These are phyloP conservation scores for Schmidtea mediterranea DNA, from an alignment of 1,140 invertebrate genomes.

Conservation along the genomic window DNA sequence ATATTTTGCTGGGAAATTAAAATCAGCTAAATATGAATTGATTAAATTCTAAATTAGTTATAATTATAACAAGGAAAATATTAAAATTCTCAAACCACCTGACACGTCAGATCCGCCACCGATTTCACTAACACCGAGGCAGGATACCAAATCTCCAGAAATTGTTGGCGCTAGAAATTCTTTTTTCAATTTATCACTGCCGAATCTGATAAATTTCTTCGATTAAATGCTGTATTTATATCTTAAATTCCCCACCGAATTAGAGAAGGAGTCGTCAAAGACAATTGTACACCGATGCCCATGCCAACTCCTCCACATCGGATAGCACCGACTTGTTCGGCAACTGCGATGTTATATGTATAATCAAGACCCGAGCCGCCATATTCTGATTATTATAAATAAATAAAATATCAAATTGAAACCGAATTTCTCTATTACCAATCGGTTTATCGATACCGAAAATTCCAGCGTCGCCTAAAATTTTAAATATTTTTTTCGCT, in stretches of 20 bases:
- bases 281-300: constrained; percentile 34
- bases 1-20: too few species aligned
- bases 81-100: constrained; percentile 13
- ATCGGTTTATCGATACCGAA: constrained; percentile 31
- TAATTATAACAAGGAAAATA: background rate
- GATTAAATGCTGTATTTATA: background rate
- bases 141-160: constrained; percentile 32
- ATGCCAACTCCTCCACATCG: constrained; percentile 33
- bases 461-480: constrained; percentile 32
- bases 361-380: constrained; percentile 35
- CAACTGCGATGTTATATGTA: constrained; percentile 31
- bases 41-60: constrained; percentile 1
- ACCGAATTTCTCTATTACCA: constrained; percentile 12
- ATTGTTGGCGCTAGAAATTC: constrained; percentile 34
- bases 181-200: constrained; percentile 32
- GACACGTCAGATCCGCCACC: constrained; percentile 35
- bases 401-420: background rate
- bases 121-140: constrained; percentile 34
- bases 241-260: constrained; percentile 14
- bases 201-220: constrained; percentile 24
- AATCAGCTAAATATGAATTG: background rate
- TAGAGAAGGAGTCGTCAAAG: constrained; percentile 32
- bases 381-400: constrained; percentile 28
- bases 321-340: constrained; percentile 32
- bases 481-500: constrained; percentile 33